These are phyloP conservation scores for Lathamus discolor DNA, from an alignment of 2,113 vertebrate genomes.

Conservation along the genomic window DNA sequence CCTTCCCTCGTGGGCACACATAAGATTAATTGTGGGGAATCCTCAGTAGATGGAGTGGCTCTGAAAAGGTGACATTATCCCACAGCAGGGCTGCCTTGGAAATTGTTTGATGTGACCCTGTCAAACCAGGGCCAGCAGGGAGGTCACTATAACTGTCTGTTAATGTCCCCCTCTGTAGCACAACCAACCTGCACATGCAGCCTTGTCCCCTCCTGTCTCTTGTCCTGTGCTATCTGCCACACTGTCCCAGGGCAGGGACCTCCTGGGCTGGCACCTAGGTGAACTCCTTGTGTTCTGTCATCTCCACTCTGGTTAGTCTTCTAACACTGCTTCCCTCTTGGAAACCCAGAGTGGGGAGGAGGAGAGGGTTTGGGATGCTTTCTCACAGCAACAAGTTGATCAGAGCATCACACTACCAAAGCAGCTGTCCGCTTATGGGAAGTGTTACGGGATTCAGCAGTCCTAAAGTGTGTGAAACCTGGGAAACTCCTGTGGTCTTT, in stretches of 20 bases:
- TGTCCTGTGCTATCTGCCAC: accelerated
- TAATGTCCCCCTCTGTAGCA: neutral
- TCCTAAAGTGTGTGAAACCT: neutral
- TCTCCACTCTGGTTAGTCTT: neutral
- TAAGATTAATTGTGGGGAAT: neutral
- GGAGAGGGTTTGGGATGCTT: neutral
- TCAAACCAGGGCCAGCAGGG: neutral
- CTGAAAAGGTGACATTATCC: neutral
- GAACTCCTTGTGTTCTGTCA: neutral
- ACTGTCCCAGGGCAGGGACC: neutral
- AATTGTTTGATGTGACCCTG: neutral
- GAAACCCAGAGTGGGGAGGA: neutral
- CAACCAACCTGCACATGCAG: neutral
- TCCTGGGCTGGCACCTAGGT: neutral
- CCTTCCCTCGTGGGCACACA: accelerated
- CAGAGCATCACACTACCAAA: neutral
- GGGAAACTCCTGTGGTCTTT: accelerated
- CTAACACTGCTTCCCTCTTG: neutral
- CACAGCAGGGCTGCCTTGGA: neutral
- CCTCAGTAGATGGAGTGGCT: neutral
- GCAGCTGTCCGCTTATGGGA: neutral
- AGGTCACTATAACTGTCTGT: neutral
- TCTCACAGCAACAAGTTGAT: neutral
- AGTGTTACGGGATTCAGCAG: neutral
- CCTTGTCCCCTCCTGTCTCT: neutral